A percentile compares a stretch with the other conserved stretches of the same genome.
Evolutionary conservation across 2,797 vertebrate genomes (phyloP).

Genomic region (Macropus fuliginosus): DNA sequence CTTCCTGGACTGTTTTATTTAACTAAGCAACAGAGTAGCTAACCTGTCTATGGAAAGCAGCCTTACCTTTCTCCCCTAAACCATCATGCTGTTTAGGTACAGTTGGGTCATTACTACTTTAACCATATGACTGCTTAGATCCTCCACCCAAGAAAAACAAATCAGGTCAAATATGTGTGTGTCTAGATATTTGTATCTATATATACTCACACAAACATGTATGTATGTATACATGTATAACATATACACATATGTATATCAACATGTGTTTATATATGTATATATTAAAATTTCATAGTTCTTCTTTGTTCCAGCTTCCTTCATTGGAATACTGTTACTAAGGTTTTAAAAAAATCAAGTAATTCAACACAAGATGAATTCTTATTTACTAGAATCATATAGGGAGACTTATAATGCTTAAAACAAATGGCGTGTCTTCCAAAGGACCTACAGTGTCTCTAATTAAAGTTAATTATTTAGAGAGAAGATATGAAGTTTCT

Average conservation of each 20-base stretch:
- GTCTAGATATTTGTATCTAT: background rate
- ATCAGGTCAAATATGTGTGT: background rate
- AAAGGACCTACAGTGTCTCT: slow-evolving; percentile 45
- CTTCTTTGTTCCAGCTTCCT: slow-evolving; percentile 62
- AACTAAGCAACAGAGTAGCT: slow-evolving; percentile 30
- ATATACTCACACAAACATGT: background rate
- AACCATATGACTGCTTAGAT: slow-evolving; percentile 10
- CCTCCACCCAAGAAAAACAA: background rate
- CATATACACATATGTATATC: background rate
- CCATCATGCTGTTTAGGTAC: background rate
- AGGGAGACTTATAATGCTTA: slow-evolving; percentile 56
- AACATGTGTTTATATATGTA: background rate
- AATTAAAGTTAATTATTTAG: slow-evolving; percentile 73
- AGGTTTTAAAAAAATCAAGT: slow-evolving; percentile 69
- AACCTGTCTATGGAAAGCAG: background rate
- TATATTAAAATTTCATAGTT: slow-evolving; percentile 71
- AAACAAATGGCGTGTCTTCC: slow-evolving; percentile 58
- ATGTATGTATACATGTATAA: slow-evolving; percentile 18
- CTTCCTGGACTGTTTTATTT: slow-evolving; percentile 31
- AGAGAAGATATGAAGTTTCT: slow-evolving; percentile 73
- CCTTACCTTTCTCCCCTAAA: background rate
- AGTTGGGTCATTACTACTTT: background rate
- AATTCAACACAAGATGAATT: slow-evolving; percentile 57
- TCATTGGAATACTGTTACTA: slow-evolving; percentile 64
- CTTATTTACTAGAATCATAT: slow-evolving; percentile 46